Percentiles rank a stretch among this genome's conserved stretches.
Evolutionary conservation across 2,888 invertebrate species (phyloP).

Genomic region (Melangyna quadrimaculata): DNA sequence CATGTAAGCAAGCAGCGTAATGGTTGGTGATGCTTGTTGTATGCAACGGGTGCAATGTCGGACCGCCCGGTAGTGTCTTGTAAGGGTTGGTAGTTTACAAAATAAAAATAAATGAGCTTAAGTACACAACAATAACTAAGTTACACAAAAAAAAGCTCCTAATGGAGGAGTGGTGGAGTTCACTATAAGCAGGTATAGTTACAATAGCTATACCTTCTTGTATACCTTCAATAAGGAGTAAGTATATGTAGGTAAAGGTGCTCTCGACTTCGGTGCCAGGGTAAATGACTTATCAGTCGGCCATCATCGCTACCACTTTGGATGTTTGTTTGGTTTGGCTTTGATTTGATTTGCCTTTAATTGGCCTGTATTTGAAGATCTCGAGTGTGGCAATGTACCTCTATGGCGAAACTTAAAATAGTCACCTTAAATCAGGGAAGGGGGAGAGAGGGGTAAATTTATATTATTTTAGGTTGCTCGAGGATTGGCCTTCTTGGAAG

Average conservation of each 20-base stretch:
- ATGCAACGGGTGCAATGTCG: conserved; percentile 67
- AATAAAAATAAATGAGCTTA: conserved; percentile 35
- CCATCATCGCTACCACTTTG: conserved; percentile 57
- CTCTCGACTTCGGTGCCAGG: conserved; percentile 17
- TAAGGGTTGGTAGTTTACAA: conserved; percentile 64
- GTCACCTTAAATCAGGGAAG: neutral
- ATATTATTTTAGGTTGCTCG: conserved; percentile 5
- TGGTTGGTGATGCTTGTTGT: conserved; percentile 67
- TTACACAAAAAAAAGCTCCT: neutral
- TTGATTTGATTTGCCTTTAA: conserved; percentile 62
- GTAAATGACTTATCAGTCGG: conserved; percentile 68
- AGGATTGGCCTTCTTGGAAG: conserved; percentile 50
- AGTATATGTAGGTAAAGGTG: neutral
- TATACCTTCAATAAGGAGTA: neutral
- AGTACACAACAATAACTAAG: conserved; percentile 1
- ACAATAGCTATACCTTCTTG: neutral
- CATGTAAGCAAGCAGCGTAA: conserved; percentile 69
- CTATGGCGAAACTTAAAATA: conserved; percentile 6
- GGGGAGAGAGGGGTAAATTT: neutral
- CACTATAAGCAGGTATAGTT: neutral
- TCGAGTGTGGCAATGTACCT: neutral
- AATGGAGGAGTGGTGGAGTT: conserved; percentile 26
- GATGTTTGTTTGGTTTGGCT: conserved; percentile 47
- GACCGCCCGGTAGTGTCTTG: conserved; percentile 66
- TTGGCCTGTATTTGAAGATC: conserved; percentile 44